These are phyloP conservation scores for Poecilia latipinna DNA, from an alignment of 2,113 vertebrate genomes.

Conservation along the genomic window DNA sequence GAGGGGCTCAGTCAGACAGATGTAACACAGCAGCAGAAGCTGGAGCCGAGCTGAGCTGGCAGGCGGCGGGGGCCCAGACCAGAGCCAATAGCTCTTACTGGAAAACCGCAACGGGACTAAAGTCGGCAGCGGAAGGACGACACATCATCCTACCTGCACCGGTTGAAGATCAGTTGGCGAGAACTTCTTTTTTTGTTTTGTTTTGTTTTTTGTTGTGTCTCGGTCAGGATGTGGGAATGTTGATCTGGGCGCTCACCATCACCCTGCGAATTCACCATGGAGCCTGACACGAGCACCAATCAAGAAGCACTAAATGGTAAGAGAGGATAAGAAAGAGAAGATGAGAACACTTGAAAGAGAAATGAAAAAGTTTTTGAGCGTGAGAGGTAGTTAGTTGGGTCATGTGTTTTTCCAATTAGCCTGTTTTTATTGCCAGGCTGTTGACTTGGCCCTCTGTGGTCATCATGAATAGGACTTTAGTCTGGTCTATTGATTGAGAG, in stretches of 20 bases:
- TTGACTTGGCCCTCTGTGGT: conserved; percentile 60
- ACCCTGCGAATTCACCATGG: conserved; percentile 71
- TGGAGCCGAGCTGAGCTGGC: conserved; percentile 69
- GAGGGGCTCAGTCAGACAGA: conserved; percentile 66
- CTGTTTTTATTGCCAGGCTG: conserved; percentile 27
- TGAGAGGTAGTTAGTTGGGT: conserved; percentile 16
- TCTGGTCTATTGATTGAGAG: conserved; percentile 21
- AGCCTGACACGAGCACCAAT: conserved; percentile 61
- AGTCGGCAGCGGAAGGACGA: conserved; percentile 8
- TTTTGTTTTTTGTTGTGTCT: conserved; percentile 5
- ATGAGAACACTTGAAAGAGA: conserved; percentile 1
- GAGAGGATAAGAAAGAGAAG: conserved; percentile 29
- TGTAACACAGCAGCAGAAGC: conserved; percentile 64
- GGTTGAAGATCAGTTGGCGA: conserved; percentile 1
- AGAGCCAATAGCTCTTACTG: conserved; percentile 54
- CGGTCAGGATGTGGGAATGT: conserved; percentile 54
- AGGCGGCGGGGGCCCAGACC: conserved; percentile 63
- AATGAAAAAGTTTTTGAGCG: conserved; percentile 19
- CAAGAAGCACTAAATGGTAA: conserved; percentile 71
- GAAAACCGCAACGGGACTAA: conserved; percentile 23
- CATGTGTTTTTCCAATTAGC: conserved; percentile 45
- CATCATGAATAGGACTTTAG: conserved; percentile 64
- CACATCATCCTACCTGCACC: conserved; percentile 12
- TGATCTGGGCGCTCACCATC: conserved; percentile 32
- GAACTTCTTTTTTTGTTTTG: neutral